phyloP scores from a whole-genome alignment of 2,888 invertebrate genomes.

The Yponomeuta malinellus region DNA sequence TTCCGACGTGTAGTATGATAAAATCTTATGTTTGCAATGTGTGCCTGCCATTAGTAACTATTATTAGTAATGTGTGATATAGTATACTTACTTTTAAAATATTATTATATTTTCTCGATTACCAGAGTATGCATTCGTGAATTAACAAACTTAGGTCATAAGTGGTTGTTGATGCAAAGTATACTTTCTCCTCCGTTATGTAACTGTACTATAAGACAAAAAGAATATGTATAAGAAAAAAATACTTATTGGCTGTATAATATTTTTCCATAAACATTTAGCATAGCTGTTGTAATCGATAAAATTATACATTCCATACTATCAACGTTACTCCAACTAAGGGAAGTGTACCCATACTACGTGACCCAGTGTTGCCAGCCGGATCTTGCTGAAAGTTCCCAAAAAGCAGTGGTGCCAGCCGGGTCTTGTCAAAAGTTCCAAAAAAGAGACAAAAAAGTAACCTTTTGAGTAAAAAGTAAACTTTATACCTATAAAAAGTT shows the following conservation, averaged over 20 bases:
- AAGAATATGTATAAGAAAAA: background rate
- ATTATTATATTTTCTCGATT: background rate
- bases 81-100: background rate
- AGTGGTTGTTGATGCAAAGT: background rate
- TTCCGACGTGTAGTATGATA: background rate
- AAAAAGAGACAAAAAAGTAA: too few relatives aligned
- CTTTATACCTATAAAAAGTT: too few relatives aligned
- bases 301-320: background rate
- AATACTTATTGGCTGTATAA: background rate
- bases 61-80: background rate
- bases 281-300: background rate
- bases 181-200: background rate
- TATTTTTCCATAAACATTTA: background rate
- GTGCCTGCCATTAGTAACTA: constrained; percentile 1
- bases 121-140: background rate
- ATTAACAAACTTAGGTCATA: background rate
- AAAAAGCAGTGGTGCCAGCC: too few relatives aligned
- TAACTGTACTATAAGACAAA: too few relatives aligned
- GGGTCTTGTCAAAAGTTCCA: too few relatives aligned
- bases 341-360: too few relatives aligned
- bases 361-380: too few relatives aligned
- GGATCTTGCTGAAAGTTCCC: too few relatives aligned
- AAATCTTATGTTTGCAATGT: background rate
- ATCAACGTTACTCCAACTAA: background rate
- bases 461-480: too few relatives aligned